A percentile compares a stretch with the other conserved stretches of the same genome.
Conservation (phyloP, 2,797 vertebrate genomes). For the Hyperoplus immaculatus region DNA sequence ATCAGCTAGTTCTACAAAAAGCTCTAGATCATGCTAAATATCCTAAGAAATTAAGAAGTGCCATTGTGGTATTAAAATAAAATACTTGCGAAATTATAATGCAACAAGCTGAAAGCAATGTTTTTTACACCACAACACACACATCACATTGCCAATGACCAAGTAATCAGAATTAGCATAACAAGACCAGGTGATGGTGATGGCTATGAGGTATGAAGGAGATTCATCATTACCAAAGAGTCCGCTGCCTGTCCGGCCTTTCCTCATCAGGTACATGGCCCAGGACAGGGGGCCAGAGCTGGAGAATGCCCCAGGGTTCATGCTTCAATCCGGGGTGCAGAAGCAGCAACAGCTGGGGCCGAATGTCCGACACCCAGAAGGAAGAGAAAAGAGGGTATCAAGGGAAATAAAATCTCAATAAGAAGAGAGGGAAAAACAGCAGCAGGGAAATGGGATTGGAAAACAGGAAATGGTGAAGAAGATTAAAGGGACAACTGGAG, state of each 20-base stretch:
- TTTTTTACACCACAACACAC: not conserved
- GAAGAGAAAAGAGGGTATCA: conserved; percentile 23
- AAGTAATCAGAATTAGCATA: not conserved
- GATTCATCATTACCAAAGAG: conserved; percentile 82
- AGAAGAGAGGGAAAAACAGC: not conserved
- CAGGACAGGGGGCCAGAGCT: conserved; percentile 82
- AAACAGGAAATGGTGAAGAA: not conserved
- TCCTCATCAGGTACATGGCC: conserved; percentile 88
- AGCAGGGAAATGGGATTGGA: not conserved
- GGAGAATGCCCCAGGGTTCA: conserved; percentile 83
- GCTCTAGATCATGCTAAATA: not conserved
- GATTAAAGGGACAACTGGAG: not conserved
- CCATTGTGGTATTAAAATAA: not conserved
- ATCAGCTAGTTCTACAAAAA: not conserved
- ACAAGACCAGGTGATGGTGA: not conserved
- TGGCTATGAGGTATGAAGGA: conserved; percentile 13
- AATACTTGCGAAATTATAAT: not conserved
- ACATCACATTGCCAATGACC: too few relatives aligned
- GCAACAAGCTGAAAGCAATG: not conserved
- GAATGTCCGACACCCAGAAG: conserved; percentile 28
- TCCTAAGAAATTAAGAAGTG: not conserved
- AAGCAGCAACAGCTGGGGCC: conserved; percentile 30
- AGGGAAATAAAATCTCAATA: not conserved
- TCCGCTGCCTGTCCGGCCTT: conserved; percentile 75
- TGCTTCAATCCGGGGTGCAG: conserved; percentile 56